phyloP scores from a whole-genome alignment of 37 sponge, comb jelly and placozoan species.

The Agelas oroides region DNA sequence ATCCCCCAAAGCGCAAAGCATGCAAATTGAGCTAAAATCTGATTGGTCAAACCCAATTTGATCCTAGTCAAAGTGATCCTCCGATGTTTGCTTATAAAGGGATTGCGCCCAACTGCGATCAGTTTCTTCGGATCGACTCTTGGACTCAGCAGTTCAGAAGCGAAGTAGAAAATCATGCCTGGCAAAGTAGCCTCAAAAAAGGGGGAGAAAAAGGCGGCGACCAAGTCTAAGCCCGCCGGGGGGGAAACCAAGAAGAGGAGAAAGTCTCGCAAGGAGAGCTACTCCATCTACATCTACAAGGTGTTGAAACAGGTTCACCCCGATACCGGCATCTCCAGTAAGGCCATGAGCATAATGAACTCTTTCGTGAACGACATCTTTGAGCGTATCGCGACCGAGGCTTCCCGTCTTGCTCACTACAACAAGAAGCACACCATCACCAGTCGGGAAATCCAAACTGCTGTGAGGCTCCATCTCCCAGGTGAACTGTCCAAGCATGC shows the following conservation, averaged over 20 bases:
- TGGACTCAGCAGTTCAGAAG: too few species aligned
- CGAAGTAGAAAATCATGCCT: slow-evolving; percentile 68
- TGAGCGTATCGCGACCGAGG: slow-evolving; percentile 88
- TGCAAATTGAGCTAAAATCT: neutral
- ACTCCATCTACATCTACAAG: slow-evolving; percentile 98
- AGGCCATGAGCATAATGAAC: slow-evolving; percentile 99
- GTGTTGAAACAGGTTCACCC: slow-evolving; percentile 98
- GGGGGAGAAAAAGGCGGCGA: slow-evolving; percentile 84
- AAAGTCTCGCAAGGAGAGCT: slow-evolving; percentile 86
- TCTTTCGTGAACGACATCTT: slow-evolving; percentile 97
- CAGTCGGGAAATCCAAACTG: slow-evolving; percentile 94
- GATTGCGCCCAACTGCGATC: too few species aligned
- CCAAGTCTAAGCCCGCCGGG: slow-evolving; percentile 80
- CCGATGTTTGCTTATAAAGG: too few species aligned
- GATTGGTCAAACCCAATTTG: slow-evolving; percentile 54
- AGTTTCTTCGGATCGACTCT: too few species aligned
- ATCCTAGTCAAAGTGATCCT: slow-evolving; percentile 18
- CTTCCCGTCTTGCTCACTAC: slow-evolving; percentile 94
- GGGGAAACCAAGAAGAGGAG: slow-evolving; percentile 68
- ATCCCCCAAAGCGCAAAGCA: neutral
- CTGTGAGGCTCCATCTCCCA: slow-evolving; percentile 90
- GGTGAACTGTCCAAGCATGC: slow-evolving; percentile 96
- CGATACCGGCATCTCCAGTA: slow-evolving; percentile 93
- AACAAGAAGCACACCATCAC: slow-evolving; percentile 94
- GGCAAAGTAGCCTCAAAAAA: slow-evolving; percentile 82